Percentiles rank a stretch among this genome's conserved stretches.
Conservation (phyloP, 1,140 invertebrate genomes). For the Saccostrea glomerata region DNA sequence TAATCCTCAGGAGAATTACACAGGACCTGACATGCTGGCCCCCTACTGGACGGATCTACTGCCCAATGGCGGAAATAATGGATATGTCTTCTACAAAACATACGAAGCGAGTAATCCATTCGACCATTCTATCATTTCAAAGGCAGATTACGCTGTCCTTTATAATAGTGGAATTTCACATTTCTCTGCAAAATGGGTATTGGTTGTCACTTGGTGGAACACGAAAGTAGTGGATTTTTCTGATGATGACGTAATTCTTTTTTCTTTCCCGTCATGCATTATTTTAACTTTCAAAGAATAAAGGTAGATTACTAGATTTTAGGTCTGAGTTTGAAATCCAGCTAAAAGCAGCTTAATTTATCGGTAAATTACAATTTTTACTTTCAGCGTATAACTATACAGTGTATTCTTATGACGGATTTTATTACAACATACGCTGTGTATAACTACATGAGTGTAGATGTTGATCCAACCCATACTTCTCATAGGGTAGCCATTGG, state of each 20-base stretch:
- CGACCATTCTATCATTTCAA: neutral
- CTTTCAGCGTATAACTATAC: neutral
- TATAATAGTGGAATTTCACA: neutral
- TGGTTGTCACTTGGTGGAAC: neutral
- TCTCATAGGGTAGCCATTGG: neutral
- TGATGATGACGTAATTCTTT: neutral
- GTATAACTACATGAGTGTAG: neutral
- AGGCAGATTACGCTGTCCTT: neutral
- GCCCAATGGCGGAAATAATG: neutral
- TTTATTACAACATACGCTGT: neutral
- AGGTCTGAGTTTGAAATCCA: too few species aligned
- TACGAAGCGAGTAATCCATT: neutral
- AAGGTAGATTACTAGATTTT: too few species aligned
- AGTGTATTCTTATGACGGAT: neutral
- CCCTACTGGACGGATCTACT: neutral
- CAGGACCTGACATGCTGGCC: neutral
- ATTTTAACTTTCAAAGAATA: too few species aligned
- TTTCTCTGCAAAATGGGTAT: slow-evolving; percentile 6
- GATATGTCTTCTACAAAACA: neutral
- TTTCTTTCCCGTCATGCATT: too few species aligned
- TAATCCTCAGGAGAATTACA: neutral
- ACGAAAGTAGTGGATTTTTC: neutral
- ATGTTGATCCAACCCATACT: neutral
- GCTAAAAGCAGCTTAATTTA: too few species aligned
- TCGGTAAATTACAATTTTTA: neutral